Conservation (phyloP, 2,113 vertebrate genomes). For the Chaetodon trifascialis region DNA sequence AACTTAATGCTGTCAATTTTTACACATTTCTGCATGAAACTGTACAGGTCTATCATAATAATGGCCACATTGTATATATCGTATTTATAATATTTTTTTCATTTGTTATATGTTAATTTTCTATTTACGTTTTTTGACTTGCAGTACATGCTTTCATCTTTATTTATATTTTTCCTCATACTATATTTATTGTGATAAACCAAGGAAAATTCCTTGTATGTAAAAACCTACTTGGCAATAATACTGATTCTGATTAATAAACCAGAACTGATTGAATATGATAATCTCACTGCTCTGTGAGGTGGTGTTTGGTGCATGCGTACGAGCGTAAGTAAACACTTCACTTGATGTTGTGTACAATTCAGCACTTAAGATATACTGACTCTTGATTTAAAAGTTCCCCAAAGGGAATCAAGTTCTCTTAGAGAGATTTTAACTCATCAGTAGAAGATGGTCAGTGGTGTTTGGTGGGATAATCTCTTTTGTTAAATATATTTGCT, state of each 20-base stretch:
- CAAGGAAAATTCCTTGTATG: too few relatives aligned
- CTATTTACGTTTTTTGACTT: too few relatives aligned
- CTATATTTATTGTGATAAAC: too few relatives aligned
- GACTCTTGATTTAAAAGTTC: neutral
- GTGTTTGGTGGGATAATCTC: constrained; percentile 26
- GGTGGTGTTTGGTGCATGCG: neutral
- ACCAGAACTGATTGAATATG: constrained; percentile 30
- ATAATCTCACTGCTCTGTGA: constrained; percentile 26
- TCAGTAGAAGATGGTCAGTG: constrained; percentile 42
- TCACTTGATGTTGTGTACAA: neutral
- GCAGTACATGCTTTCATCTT: too few relatives aligned
- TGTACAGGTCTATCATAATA: too few relatives aligned
- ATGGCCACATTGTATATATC: too few relatives aligned
- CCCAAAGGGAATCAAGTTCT: neutral
- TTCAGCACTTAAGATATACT: neutral
- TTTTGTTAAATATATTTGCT: neutral
- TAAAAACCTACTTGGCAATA: too few relatives aligned
- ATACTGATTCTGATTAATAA: neutral
- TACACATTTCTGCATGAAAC: too few relatives aligned
- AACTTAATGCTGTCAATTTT: too few relatives aligned
- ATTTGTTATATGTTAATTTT: too few relatives aligned
- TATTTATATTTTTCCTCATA: too few relatives aligned
- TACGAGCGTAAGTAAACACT: constrained; percentile 3
- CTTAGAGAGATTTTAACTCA: neutral
- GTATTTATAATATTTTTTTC: too few relatives aligned